These are phyloP conservation scores for Elephantulus edwardii DNA, from an alignment of 2,113 vertebrate genomes.

Conservation along the genomic window DNA sequence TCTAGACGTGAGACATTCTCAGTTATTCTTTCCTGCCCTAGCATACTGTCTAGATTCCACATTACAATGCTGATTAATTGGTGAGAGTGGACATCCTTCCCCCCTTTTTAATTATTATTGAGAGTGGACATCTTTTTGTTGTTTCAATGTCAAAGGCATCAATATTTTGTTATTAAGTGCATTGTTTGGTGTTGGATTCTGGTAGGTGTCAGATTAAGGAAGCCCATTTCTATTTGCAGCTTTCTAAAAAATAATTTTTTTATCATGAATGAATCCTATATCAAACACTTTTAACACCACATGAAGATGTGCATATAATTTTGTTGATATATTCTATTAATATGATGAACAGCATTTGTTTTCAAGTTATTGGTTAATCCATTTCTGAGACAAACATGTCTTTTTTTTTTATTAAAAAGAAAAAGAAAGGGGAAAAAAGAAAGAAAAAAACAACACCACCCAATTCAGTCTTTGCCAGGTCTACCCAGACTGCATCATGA, in stretches of 20 bases:
- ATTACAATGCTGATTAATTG: neutral
- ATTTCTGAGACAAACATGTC: constrained; percentile 58
- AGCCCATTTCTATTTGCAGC: neutral
- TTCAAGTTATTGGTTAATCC: constrained; percentile 38
- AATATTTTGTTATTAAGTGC: neutral
- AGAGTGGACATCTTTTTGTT: constrained; percentile 10
- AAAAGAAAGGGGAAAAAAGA: too few relatives aligned
- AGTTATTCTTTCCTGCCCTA: constrained; percentile 21
- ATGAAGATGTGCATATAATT: constrained; percentile 38
- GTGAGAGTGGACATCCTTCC: constrained; percentile 7
- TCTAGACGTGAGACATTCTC: neutral
- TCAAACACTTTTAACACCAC: constrained; percentile 20
- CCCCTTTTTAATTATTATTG: too few relatives aligned
- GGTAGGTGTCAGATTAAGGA: constrained; percentile 22
- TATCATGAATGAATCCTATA: constrained; percentile 20
- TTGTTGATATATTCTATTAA: constrained; percentile 47
- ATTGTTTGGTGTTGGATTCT: neutral
- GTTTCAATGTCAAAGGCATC: constrained; percentile 33
- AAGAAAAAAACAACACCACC: too few relatives aligned
- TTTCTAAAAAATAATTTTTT: constrained; percentile 62
- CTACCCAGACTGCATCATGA: constrained; percentile 50
- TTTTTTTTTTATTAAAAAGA: constrained; percentile 42
- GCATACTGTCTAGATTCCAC: neutral
- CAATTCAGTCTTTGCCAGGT: constrained; percentile 54
- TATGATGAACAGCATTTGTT: constrained; percentile 37